Percentiles rank a stretch among this genome's conserved stretches.
phyloP scores from a whole-genome alignment of 2,797 vertebrate species.

The Argentina silus region DNA sequence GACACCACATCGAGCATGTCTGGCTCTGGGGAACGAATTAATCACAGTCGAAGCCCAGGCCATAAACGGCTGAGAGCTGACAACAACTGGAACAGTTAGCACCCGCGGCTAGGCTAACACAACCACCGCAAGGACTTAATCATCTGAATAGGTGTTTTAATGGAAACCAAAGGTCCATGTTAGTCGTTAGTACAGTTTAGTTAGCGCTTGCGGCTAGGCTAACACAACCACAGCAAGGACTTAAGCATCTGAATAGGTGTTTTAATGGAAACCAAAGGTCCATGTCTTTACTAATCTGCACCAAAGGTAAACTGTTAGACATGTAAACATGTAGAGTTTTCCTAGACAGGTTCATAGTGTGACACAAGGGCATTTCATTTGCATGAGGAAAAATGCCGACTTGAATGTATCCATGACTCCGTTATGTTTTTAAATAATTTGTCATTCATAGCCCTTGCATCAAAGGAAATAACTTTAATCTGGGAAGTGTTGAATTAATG shows the following conservation, averaged over 20 bases:
- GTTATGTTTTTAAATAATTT: slow-evolving; percentile 62
- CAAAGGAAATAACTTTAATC: slow-evolving; percentile 52
- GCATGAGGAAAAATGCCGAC: too few species aligned
- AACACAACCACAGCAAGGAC: slow-evolving; percentile 28
- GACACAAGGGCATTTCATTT: too few species aligned
- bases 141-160: slow-evolving; percentile 24
- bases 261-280: slow-evolving; percentile 20
- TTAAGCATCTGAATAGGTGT: slow-evolving; percentile 19
- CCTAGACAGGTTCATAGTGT: too few species aligned
- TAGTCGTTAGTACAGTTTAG: too few species aligned
- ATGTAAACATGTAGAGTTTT: too few species aligned
- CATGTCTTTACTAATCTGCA: too few species aligned
- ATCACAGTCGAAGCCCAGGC: slow-evolving; percentile 40
- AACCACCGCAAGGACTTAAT: slow-evolving; percentile 21
- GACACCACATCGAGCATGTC: slow-evolving; percentile 41
- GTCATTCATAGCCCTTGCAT: slow-evolving; percentile 53
- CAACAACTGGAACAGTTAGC: slow-evolving; percentile 29
- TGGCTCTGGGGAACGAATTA: slow-evolving; percentile 51
- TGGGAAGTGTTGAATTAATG: slow-evolving; percentile 29
- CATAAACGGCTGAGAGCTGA: slow-evolving; percentile 27
- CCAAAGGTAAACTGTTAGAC: too few species aligned
- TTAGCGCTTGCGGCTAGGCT: slow-evolving; percentile 26
- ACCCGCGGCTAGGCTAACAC: slow-evolving; percentile 34
- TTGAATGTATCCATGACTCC: slow-evolving; percentile 40
- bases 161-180: slow-evolving; percentile 8